These are phyloP conservation scores for Paralichthys olivaceus DNA, from an alignment of 2,113 vertebrate genomes.

Conservation along the genomic window DNA sequence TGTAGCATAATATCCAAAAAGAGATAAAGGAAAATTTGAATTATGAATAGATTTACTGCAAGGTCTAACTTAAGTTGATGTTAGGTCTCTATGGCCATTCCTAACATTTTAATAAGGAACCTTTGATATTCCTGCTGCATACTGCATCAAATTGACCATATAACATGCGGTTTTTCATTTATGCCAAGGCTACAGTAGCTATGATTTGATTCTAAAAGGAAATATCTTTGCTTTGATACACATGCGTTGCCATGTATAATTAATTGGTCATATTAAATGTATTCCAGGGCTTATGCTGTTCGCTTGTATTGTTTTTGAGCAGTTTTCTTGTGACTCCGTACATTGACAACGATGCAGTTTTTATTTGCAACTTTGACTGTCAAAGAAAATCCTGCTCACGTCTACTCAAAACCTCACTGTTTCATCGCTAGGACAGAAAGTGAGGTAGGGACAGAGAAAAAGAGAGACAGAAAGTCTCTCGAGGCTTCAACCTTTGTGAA, in stretches of 20 bases:
- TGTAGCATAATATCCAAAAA: slow-evolving; percentile 51
- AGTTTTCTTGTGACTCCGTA: slow-evolving; percentile 19
- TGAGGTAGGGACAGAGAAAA: slow-evolving; percentile 40
- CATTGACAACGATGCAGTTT: not conserved
- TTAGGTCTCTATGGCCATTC: slow-evolving; percentile 60
- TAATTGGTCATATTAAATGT: slow-evolving; percentile 34
- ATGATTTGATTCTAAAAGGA: slow-evolving; percentile 45
- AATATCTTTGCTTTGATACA: slow-evolving; percentile 50
- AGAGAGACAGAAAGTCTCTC: slow-evolving; percentile 61
- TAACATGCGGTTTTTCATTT: slow-evolving; percentile 64
- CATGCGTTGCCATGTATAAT: slow-evolving; percentile 40
- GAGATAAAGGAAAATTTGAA: slow-evolving; percentile 63
- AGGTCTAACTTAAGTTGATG: slow-evolving; percentile 50
- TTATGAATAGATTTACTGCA: slow-evolving; percentile 64
- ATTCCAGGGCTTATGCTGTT: slow-evolving; percentile 7
- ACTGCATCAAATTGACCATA: slow-evolving; percentile 42
- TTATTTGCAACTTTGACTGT: not conserved
- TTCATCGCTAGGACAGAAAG: slow-evolving; percentile 59
- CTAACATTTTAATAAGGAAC: slow-evolving; percentile 48
- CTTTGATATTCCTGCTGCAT: slow-evolving; percentile 62
- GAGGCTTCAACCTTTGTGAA: slow-evolving; percentile 70
- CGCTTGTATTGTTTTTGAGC: not conserved
- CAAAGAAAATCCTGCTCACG: not conserved
- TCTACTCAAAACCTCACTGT: not conserved
- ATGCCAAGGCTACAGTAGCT: slow-evolving; percentile 52